Evolutionary conservation across 2,797 vertebrate genomes (phyloP).

Genomic region (Adrianichthys oophorus): DNA sequence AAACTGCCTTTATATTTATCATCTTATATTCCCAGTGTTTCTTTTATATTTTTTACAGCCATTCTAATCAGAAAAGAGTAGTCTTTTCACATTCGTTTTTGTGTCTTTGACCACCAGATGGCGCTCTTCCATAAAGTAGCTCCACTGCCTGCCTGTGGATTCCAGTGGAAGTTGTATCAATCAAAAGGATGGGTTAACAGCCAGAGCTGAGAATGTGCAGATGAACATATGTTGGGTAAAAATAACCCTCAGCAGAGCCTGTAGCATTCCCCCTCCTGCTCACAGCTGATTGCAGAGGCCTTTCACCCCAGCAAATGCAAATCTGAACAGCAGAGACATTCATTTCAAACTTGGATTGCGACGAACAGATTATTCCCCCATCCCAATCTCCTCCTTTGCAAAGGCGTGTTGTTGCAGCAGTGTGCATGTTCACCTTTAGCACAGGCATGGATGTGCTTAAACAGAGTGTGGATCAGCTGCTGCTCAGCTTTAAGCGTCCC

Average conservation of each 20-base stretch:
- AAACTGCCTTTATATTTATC: no score
- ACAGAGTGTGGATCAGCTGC: slow-evolving; percentile 50
- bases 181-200: slow-evolving; percentile 40
- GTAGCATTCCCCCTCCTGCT: slow-evolving; percentile 27
- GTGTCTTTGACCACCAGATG: slow-evolving; percentile 53
- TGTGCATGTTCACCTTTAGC: slow-evolving; percentile 41
- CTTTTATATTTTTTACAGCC: no score
- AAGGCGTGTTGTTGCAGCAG: slow-evolving; percentile 46
- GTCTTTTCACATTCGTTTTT: not conserved
- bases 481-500: slow-evolving; percentile 60
- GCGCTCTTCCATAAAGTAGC: slow-evolving; percentile 34
- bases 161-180: slow-evolving; percentile 18
- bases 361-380: slow-evolving; percentile 53
- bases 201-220: slow-evolving; percentile 27
- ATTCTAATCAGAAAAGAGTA: no score
- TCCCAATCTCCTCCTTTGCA: slow-evolving; percentile 35
- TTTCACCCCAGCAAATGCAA: slow-evolving; percentile 62
- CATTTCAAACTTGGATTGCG: slow-evolving; percentile 62
- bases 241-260: slow-evolving; percentile 38
- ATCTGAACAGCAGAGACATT: slow-evolving; percentile 47
- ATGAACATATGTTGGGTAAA: slow-evolving; percentile 29
- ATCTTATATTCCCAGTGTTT: no score
- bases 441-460: slow-evolving; percentile 53
- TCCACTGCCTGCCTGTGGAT: slow-evolving; percentile 2
- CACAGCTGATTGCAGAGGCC: slow-evolving; percentile 40